phyloP scores from a whole-genome alignment of 2,113 vertebrate genomes.

The Baryphthengus martii region DNA sequence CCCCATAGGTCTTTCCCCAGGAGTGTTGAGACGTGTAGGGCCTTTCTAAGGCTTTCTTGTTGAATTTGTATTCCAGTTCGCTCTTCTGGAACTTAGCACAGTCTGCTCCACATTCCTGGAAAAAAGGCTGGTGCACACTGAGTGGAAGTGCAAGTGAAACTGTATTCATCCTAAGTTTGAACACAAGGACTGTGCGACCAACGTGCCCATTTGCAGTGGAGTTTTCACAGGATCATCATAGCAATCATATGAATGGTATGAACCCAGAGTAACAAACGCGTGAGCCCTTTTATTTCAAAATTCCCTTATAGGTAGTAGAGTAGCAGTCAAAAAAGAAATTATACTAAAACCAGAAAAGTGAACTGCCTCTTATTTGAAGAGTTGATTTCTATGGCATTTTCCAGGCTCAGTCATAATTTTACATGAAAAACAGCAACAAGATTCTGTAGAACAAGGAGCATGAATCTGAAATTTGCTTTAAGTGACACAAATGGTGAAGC shows the following conservation, averaged over 20 bases:
- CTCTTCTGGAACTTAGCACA: slow-evolving; percentile 99
- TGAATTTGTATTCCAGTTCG: slow-evolving; percentile 92
- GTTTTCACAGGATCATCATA: background rate
- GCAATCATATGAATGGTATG: background rate
- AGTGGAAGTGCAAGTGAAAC: background rate
- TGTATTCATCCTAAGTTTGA: background rate
- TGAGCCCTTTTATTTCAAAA: background rate
- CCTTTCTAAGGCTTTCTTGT: slow-evolving; percentile 84
- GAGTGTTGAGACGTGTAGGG: slow-evolving; percentile 87
- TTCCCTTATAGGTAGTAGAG: background rate
- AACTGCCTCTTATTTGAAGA: background rate
- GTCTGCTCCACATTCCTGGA: slow-evolving; percentile 91
- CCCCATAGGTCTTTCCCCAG: slow-evolving; percentile 92
- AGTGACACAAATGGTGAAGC: background rate
- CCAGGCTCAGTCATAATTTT: background rate
- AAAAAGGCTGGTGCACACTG: background rate
- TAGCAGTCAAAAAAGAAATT: background rate
- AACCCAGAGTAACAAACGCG: background rate
- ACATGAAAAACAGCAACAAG: background rate
- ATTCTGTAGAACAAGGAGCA: background rate
- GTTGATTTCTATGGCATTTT: background rate
- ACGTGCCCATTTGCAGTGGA: background rate
- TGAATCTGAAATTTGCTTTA: background rate
- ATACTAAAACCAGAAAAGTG: background rate
- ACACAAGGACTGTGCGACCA: background rate